These are phyloP conservation scores for Rhabdophis nuchalis DNA, from an alignment of 2,797 vertebrate genomes.

Conservation along the genomic window DNA sequence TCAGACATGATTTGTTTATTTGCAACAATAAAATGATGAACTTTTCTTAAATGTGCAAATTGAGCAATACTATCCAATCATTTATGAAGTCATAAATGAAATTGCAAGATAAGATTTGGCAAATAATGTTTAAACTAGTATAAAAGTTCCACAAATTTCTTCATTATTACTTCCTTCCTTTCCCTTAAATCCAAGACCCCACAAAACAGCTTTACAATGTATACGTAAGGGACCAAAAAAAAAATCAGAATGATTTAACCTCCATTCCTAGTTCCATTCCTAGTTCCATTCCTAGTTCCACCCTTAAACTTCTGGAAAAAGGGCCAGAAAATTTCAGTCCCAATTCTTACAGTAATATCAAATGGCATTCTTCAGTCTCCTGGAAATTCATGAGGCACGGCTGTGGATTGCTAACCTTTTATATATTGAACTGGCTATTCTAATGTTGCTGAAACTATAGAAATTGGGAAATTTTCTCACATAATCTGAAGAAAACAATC, in stretches of 20 bases:
- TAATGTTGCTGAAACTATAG: neutral
- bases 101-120: neutral
- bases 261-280: neutral
- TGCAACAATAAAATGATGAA: neutral
- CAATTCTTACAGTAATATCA: neutral
- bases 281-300: neutral
- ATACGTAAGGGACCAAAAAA: neutral
- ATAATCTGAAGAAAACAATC: neutral
- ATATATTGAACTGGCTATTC: neutral
- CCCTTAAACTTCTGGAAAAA: neutral
- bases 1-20: neutral
- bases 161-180: neutral
- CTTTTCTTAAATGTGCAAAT: neutral
- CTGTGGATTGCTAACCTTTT: neutral
- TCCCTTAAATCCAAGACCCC: neutral
- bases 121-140: neutral
- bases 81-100: neutral
- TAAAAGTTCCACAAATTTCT: neutral
- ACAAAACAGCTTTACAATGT: neutral
- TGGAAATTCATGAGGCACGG: neutral
- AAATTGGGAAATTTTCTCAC: neutral
- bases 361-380: neutral
- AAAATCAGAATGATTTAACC: neutral
- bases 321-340: neutral
- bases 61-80: neutral